phyloP scores from a whole-genome alignment of 2,797 vertebrate species.

The Trichosurus vulpecula region DNA sequence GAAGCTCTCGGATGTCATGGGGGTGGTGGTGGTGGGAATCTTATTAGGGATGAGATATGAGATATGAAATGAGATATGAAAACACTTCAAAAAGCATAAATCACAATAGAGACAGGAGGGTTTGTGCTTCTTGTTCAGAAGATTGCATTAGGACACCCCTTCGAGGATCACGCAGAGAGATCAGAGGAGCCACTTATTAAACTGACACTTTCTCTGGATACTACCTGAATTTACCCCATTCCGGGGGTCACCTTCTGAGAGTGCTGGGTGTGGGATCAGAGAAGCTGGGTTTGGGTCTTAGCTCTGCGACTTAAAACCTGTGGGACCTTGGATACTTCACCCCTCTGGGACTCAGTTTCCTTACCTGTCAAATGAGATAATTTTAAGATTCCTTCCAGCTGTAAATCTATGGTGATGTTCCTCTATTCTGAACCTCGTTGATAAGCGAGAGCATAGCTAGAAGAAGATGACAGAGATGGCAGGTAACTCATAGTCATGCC shows the following conservation, averaged over 20 bases:
- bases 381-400: background rate
- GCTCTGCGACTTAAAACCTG: background rate
- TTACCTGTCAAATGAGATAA: background rate
- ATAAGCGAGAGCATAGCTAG: background rate
- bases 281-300: background rate
- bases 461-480: background rate
- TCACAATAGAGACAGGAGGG: background rate
- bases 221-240: background rate
- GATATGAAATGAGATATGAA: background rate
- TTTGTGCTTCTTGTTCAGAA: background rate
- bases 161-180: background rate
- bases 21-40: background rate
- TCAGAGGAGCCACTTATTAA: background rate
- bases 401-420: background rate
- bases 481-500: background rate
- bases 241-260: background rate
- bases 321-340: background rate
- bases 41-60: slow-evolving; percentile 2
- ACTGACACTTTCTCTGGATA: background rate
- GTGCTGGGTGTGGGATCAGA: background rate
- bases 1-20: background rate
- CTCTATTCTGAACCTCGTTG: background rate
- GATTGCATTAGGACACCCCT: background rate
- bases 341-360: background rate
- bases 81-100: background rate